These are phyloP conservation scores for Gobio occitaniae DNA, from an alignment of 2,797 vertebrate genomes.

Conservation along the genomic window DNA sequence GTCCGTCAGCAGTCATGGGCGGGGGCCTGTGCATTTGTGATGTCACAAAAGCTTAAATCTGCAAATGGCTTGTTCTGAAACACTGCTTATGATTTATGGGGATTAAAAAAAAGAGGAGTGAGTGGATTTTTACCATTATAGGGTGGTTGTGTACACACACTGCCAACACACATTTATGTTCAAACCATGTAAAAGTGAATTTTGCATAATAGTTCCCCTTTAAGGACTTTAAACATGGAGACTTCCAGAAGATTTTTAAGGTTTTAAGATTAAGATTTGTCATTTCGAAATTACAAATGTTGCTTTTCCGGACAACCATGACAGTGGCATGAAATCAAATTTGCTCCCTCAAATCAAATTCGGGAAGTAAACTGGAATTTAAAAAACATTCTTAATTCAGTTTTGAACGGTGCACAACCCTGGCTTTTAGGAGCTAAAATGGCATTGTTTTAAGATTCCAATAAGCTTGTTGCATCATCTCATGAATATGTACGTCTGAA, in stretches of 20 bases:
- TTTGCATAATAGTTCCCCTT: too few species aligned
- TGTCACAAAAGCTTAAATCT: too few species aligned
- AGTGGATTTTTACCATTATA: too few species aligned
- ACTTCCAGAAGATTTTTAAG: background rate
- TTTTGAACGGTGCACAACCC: background rate
- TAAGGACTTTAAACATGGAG: background rate
- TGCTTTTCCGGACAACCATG: background rate
- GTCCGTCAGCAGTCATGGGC: too few species aligned
- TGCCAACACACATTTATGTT: too few species aligned
- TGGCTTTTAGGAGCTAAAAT: conserved; percentile 5
- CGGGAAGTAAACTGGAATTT: background rate
- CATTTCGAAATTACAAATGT: background rate
- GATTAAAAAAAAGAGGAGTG: too few species aligned
- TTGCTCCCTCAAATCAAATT: background rate
- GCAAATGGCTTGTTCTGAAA: too few species aligned
- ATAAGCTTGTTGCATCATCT: conserved; percentile 43
- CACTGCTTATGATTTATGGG: too few species aligned
- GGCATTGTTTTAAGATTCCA: conserved; percentile 38
- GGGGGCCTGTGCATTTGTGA: too few species aligned
- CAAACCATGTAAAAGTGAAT: too few species aligned
- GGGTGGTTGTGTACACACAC: too few species aligned
- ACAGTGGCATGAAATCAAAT: background rate
- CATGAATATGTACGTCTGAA: conserved; percentile 34
- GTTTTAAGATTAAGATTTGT: background rate
- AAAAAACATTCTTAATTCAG: background rate